These are phyloP conservation scores for Peromyscus leucopus DNA, from an alignment of 2,113 vertebrate species.

Conservation along the genomic window DNA sequence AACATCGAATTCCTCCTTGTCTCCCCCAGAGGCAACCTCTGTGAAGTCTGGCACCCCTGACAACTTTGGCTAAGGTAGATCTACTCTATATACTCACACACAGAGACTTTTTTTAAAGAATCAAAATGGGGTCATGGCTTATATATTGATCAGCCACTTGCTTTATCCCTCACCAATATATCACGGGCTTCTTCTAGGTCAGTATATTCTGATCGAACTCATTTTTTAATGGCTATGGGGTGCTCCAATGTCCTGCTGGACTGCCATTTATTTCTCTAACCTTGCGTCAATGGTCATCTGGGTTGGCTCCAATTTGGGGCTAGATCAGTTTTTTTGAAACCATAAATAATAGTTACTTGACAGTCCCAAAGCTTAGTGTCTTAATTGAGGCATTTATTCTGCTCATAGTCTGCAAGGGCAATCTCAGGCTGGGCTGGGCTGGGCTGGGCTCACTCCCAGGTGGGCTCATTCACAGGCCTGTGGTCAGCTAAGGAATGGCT, in stretches of 20 bases:
- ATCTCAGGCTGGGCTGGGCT: background rate
- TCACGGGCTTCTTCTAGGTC: background rate
- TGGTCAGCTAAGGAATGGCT: background rate
- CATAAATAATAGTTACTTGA: constrained; percentile 41
- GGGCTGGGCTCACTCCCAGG: background rate
- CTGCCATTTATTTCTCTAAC: background rate
- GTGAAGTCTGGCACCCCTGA: background rate
- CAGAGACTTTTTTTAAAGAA: constrained; percentile 26
- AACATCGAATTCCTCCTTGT: background rate
- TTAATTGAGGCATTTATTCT: background rate
- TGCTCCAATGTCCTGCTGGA: background rate
- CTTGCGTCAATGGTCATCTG: background rate
- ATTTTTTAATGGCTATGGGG: background rate
- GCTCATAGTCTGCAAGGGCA: background rate
- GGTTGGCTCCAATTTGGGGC: background rate
- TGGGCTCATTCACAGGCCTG: background rate
- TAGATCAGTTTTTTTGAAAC: background rate
- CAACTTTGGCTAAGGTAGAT: background rate
- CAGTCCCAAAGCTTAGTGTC: constrained; percentile 8
- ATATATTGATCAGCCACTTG: constrained; percentile 36
- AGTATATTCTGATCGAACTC: background rate
- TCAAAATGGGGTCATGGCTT: constrained; percentile 40
- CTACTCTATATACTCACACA: background rate
- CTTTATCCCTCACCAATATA: background rate
- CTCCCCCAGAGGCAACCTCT: background rate